Conservation (phyloP, 2,113 vertebrate genomes). For the Toxotes chatareus region DNA sequence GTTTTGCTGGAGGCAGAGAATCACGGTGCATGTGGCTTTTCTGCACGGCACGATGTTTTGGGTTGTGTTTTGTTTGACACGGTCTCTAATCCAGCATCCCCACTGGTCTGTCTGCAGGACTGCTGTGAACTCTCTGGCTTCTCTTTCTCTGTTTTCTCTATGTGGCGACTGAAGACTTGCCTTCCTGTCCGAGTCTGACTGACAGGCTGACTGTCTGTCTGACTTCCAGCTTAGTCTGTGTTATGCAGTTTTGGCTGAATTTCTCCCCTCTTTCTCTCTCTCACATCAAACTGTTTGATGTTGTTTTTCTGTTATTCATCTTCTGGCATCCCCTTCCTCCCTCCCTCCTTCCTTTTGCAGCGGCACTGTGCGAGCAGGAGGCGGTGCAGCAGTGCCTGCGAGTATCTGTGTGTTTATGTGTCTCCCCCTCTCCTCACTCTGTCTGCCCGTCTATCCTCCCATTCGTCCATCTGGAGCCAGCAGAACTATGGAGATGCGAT, state of each 20-base stretch:
- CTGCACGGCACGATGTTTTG: conserved; percentile 70
- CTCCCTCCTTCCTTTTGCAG: conserved; percentile 56
- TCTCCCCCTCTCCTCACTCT: conserved; percentile 35
- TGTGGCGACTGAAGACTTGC: conserved; percentile 52
- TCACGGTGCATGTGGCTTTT: conserved; percentile 80
- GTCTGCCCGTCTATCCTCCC: conserved; percentile 60
- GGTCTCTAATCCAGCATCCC: conserved; percentile 79
- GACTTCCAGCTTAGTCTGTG: conserved; percentile 68
- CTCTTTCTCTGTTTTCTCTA: conserved; percentile 41
- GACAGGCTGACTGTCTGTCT: conserved; percentile 59
- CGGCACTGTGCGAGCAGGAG: conserved; percentile 66
- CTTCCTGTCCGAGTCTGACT: conserved; percentile 57
- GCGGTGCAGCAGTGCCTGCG: conserved; percentile 54
- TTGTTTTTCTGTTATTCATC: conserved; percentile 57
- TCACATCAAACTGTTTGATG: conserved; percentile 55
- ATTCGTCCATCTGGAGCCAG: conserved; percentile 66
- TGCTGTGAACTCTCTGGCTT: conserved; percentile 54
- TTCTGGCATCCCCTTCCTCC: conserved; percentile 42
- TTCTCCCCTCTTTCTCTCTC: conserved; percentile 30
- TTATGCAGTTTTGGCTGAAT: conserved; percentile 67
- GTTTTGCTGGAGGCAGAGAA: conserved; percentile 76
- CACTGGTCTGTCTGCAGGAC: conserved; percentile 71
- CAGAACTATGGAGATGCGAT: conserved; percentile 58
- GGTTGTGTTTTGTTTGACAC: conserved; percentile 70
- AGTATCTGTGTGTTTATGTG: conserved; percentile 51